Evolutionary conservation across 2,888 invertebrate genomes (phyloP).

Genomic region (Polydesmus complanatus): DNA sequence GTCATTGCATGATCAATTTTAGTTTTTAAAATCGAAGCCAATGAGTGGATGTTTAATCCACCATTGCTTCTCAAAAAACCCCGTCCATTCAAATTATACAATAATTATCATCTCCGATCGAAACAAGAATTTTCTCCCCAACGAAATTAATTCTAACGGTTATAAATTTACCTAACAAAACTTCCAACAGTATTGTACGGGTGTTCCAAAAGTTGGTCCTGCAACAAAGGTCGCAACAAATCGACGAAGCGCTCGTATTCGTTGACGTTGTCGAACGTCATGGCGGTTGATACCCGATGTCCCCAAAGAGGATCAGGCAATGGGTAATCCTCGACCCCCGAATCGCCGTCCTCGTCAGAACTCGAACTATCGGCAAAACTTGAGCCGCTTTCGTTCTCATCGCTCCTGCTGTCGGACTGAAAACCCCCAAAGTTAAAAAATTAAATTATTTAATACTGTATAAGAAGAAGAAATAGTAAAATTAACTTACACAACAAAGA

Average conservation of each 20-base stretch:
- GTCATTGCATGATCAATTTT: too few species aligned
- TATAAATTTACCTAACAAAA: slow-evolving; percentile 45
- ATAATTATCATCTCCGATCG: too few species aligned
- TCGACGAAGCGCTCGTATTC: slow-evolving; percentile 67
- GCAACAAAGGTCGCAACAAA: slow-evolving; percentile 62
- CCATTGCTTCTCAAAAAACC: too few species aligned
- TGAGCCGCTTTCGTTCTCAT: slow-evolving; percentile 4
- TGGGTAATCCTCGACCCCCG: slow-evolving; percentile 44
- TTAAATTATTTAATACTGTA: not conserved
- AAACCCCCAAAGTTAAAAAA: too few species aligned
- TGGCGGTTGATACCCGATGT: slow-evolving; percentile 26
- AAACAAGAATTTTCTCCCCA: not conserved
- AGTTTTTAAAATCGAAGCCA: too few species aligned
- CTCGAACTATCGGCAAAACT: not conserved
- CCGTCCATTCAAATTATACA: too few species aligned
- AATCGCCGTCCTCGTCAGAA: slow-evolving; percentile 41
- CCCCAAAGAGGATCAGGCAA: slow-evolving; percentile 65
- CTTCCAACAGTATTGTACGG: slow-evolving; percentile 82
- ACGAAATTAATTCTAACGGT: not conserved
- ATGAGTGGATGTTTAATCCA: too few species aligned
- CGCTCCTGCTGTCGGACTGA: slow-evolving; percentile 11
- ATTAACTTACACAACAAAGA: not conserved
- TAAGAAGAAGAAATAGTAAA: not conserved
- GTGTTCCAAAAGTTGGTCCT: slow-evolving; percentile 63
- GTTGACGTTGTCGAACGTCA: slow-evolving; percentile 40